phyloP scores from a whole-genome alignment of 1,140 invertebrate species.

The Papilio helenus region DNA sequence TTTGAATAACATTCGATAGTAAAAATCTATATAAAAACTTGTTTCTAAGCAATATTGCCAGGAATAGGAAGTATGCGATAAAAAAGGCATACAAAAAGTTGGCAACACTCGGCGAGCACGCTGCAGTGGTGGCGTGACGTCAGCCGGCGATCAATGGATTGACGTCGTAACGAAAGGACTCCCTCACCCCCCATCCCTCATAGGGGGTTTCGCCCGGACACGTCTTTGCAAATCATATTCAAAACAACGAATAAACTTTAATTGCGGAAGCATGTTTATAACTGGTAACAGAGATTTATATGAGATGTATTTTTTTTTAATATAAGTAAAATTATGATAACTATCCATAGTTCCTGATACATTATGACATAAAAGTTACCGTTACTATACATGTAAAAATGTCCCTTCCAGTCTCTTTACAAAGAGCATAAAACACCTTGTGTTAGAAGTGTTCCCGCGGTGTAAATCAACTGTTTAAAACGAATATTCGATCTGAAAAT shows the following conservation, averaged over 20 bases:
- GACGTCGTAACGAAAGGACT: slow-evolving; percentile 48
- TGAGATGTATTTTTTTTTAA: not conserved
- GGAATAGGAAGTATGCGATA: slow-evolving; percentile 36
- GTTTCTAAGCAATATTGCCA: slow-evolving; percentile 11
- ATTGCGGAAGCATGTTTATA: slow-evolving; percentile 17
- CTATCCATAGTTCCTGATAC: no score
- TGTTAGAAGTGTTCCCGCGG: no score
- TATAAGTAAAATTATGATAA: not conserved
- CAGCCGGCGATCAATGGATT: slow-evolving; percentile 63
- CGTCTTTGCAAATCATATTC: slow-evolving; percentile 22
- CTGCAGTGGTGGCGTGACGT: slow-evolving; percentile 59
- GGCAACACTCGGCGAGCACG: slow-evolving; percentile 38
- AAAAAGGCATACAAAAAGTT: slow-evolving; percentile 17
- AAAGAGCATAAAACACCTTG: no score
- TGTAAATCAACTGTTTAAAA: no score
- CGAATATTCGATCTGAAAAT: no score
- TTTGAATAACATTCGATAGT: not conserved
- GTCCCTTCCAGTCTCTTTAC: no score
- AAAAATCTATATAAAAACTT: not conserved
- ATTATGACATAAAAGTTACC: not conserved
- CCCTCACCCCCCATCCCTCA: slow-evolving; percentile 37
- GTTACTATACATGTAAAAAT: not conserved
- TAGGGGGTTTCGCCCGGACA: not conserved
- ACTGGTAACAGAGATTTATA: not conserved
- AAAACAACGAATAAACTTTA: slow-evolving; percentile 25